Percentiles rank a stretch among this genome's conserved stretches.
Evolutionary conservation across 1,140 invertebrate genomes (phyloP).

Genomic region (Sycobia sp.): DNA sequence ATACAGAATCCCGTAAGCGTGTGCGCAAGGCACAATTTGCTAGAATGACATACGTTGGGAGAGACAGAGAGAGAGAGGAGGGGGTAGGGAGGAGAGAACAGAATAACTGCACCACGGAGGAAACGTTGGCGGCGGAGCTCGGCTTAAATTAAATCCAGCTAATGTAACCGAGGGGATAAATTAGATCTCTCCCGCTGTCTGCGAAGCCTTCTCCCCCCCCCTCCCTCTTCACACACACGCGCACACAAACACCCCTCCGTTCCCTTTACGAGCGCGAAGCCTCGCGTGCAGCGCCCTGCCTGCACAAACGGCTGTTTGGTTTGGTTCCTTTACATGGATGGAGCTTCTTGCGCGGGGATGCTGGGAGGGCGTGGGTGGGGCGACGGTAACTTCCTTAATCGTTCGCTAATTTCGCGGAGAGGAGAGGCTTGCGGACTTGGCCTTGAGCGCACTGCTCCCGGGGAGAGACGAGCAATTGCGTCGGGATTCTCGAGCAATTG

Average conservation of each 20-base stretch:
- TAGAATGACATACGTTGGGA: too few species aligned
- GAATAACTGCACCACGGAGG: too few species aligned
- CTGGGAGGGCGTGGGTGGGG: slow-evolving; percentile 10
- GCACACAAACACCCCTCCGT: neutral
- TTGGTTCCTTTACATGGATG: neutral
- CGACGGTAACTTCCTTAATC: slow-evolving; percentile 32
- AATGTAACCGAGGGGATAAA: slow-evolving; percentile 55
- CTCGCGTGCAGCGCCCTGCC: neutral
- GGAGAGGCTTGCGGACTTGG: too few species aligned
- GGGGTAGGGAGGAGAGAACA: too few species aligned
- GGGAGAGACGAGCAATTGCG: too few species aligned
- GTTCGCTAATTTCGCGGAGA: slow-evolving; percentile 20
- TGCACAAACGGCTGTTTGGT: neutral
- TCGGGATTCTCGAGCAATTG: too few species aligned
- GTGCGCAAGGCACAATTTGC: too few species aligned
- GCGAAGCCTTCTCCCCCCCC: slow-evolving; percentile 31
- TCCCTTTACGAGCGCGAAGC: neutral
- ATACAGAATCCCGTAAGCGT: too few species aligned
- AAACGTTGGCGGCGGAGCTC: slow-evolving; percentile 32
- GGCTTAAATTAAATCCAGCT: slow-evolving; percentile 57
- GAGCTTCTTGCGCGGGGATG: neutral
- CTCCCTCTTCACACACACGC: neutral
- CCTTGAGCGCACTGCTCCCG: too few species aligned
- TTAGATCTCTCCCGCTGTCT: slow-evolving; percentile 53
- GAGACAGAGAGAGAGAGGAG: too few species aligned